Percentiles rank a stretch among this genome's conserved stretches.
Evolutionary conservation across 2,888 invertebrate species (phyloP).

Genomic region (Agrotis clavis): DNA sequence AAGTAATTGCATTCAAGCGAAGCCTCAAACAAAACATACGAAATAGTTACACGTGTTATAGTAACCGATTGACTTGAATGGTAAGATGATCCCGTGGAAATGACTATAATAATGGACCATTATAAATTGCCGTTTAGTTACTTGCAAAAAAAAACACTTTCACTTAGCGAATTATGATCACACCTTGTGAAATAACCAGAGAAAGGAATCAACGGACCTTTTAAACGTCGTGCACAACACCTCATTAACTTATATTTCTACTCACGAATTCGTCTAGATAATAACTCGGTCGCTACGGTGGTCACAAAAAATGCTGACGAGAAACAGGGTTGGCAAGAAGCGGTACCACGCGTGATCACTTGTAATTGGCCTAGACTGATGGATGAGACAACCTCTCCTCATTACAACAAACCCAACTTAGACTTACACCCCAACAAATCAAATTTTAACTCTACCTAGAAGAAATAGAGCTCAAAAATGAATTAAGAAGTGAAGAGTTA

Average conservation of each 20-base stretch:
- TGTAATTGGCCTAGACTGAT: slow-evolving; percentile 86
- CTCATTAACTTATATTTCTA: slow-evolving; percentile 62
- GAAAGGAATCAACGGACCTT: slow-evolving; percentile 36
- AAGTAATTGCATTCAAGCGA: too few species aligned
- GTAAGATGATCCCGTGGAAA: too few species aligned
- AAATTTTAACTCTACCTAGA: slow-evolving; percentile 47
- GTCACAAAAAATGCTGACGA: slow-evolving; percentile 67
- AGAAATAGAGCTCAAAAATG: slow-evolving; percentile 31
- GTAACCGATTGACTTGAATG: too few species aligned
- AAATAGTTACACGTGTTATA: too few species aligned
- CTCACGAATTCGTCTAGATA: slow-evolving; percentile 69
- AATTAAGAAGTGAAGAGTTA: slow-evolving; percentile 13
- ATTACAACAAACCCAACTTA: slow-evolving; percentile 74
- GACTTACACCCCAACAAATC: slow-evolving; percentile 41
- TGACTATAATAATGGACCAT: too few species aligned
- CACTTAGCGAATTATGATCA: slow-evolving; percentile 17
- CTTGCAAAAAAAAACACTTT: slow-evolving; percentile 25
- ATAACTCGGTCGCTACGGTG: slow-evolving; percentile 55
- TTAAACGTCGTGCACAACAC: slow-evolving; percentile 56
- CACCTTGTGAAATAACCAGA: slow-evolving; percentile 36
- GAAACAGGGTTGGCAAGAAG: slow-evolving; percentile 82
- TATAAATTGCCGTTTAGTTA: neutral
- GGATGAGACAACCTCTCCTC: slow-evolving; percentile 78
- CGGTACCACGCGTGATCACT: slow-evolving; percentile 83
- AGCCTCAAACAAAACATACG: too few species aligned